phyloP scores from a whole-genome alignment of 2,113 vertebrate genomes.

The Clarias gariepinus region DNA sequence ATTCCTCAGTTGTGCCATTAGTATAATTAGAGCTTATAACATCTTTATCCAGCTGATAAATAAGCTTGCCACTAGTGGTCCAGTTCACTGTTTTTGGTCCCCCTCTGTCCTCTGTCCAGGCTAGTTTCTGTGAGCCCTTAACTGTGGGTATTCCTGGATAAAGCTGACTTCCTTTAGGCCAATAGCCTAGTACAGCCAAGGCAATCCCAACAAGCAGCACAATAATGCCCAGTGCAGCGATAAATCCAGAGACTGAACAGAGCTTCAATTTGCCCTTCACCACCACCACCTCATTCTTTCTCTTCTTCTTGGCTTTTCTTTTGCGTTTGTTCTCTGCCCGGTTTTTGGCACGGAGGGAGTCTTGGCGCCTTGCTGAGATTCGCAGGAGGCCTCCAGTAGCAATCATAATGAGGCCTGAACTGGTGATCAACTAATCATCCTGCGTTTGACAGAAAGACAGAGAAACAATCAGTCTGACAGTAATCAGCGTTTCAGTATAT shows the following conservation, averaged over 20 bases:
- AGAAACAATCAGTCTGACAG: constrained; percentile 17
- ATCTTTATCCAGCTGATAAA: constrained; percentile 43
- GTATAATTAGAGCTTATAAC: constrained; percentile 44
- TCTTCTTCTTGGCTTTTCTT: constrained; percentile 84
- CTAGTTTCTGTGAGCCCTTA: constrained; percentile 36
- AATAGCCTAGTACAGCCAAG: constrained; percentile 92
- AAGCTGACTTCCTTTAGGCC: constrained; percentile 78
- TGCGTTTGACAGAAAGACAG: constrained; percentile 44
- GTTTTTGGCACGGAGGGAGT: constrained; percentile 80
- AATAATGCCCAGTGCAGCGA: constrained; percentile 85
- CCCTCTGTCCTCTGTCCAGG: constrained; percentile 2
- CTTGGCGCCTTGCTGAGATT: constrained; percentile 90
- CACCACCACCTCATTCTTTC: constrained; percentile 91
- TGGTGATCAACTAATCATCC: constrained; percentile 57
- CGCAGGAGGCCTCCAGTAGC: constrained; percentile 94
- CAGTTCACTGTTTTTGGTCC: constrained; percentile 33
- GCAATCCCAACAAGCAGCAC: constrained; percentile 86
- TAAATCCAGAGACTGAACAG: constrained; percentile 85
- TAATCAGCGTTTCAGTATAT: neutral
- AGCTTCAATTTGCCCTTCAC: constrained; percentile 92
- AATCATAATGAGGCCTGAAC: constrained; percentile 80
- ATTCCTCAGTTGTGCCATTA: constrained; percentile 46
- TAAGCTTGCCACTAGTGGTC: constrained; percentile 41
- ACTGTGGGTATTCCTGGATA: constrained; percentile 63
- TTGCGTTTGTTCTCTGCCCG: constrained; percentile 79